phyloP scores from a whole-genome alignment of 2,113 vertebrate species.

The Otolemur garnettii region DNA sequence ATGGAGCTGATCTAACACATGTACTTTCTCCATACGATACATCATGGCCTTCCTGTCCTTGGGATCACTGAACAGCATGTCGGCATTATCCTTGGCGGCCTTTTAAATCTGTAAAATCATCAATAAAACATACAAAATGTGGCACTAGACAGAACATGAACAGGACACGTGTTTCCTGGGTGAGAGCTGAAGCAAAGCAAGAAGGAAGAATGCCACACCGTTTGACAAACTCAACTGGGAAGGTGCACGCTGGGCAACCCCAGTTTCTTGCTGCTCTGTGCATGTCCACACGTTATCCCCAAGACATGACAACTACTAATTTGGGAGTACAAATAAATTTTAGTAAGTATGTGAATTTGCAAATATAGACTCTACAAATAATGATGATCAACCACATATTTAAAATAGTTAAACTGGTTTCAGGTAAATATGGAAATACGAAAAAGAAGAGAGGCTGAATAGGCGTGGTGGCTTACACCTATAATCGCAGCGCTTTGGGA shows the following conservation, averaged over 20 bases:
- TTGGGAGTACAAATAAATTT: background rate
- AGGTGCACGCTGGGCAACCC: background rate
- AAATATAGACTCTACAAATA: constrained; percentile 29
- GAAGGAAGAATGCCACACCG: background rate
- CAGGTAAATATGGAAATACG: constrained; percentile 8
- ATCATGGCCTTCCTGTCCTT: background rate
- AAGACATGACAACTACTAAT: background rate
- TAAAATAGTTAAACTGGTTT: constrained; percentile 55
- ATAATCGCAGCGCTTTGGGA: too few species aligned
- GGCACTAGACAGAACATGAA: background rate
- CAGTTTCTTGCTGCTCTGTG: background rate
- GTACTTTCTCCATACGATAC: background rate
- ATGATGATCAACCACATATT: background rate
- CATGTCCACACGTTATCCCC: background rate
- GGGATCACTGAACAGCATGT: background rate
- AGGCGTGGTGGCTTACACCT: too few species aligned
- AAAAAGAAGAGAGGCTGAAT: background rate
- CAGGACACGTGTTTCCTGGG: background rate
- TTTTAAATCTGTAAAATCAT: background rate
- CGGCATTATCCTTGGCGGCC: background rate
- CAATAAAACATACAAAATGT: background rate
- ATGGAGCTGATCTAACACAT: background rate
- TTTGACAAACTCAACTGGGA: background rate
- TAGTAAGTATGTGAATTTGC: background rate
- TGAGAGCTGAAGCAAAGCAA: constrained; percentile 10